These are phyloP conservation scores for rabbit (Oryctolagus cuniculus) DNA, from an alignment of 2,113 vertebrate species.

Conservation along the genomic window DNA sequence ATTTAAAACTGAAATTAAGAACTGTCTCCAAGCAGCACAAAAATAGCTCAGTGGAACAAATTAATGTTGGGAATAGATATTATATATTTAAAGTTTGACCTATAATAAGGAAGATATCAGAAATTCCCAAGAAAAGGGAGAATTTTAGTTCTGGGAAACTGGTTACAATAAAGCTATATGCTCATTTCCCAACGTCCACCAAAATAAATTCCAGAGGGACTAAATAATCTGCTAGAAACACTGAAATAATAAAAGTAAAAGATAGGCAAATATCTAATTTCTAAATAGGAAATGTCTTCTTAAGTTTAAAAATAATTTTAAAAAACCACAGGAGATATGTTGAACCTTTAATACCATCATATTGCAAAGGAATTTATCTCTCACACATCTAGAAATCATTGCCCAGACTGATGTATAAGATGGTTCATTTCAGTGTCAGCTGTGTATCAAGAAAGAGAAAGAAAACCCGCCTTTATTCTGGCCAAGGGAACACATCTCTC, in stretches of 20 bases:
- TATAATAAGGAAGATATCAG: background rate
- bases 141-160: background rate
- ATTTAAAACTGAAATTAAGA: slow-evolving; percentile 53
- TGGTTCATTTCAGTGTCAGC: background rate
- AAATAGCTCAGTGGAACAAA: slow-evolving; percentile 54
- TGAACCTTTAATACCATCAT: background rate
- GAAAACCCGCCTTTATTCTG: background rate
- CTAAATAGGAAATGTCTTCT: background rate
- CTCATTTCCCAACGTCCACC: slow-evolving; percentile 9
- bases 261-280: background rate
- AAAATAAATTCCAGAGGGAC: slow-evolving; percentile 30
- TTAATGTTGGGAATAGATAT: slow-evolving; percentile 26
- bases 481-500: too few relatives aligned
- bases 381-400: background rate
- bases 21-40: slow-evolving; percentile 30
- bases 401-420: background rate
- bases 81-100: slow-evolving; percentile 7
- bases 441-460: background rate
- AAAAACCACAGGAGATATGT: background rate
- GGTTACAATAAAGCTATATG: background rate
- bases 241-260: background rate
- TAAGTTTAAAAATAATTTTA: background rate
- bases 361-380: background rate
- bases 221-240: background rate
- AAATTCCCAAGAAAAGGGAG: background rate